phyloP scores from a whole-genome alignment of 2,797 vertebrate genomes.

The Rhynchotus rufescens region DNA sequence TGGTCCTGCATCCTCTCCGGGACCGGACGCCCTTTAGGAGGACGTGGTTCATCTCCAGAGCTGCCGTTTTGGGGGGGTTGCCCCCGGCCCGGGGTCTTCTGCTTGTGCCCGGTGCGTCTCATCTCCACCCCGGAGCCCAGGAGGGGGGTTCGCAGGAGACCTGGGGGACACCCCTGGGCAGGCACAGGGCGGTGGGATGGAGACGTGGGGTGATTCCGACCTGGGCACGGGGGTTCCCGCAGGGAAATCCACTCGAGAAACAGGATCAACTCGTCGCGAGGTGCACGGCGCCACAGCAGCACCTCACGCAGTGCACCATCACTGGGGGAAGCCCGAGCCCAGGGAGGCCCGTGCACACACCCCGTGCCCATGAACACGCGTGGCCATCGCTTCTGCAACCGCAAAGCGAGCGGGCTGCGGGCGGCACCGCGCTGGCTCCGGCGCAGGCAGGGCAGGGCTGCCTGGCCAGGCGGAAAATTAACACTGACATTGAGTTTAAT shows the following conservation, averaged over 20 bases:
- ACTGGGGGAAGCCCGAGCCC: not conserved
- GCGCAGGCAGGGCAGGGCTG: conserved; percentile 71
- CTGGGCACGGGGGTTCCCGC: not conserved
- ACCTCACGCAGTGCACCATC: not conserved
- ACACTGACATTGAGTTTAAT: conserved; percentile 80
- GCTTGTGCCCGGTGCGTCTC: not conserved
- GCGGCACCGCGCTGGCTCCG: conserved; percentile 6
- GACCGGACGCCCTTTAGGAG: no score
- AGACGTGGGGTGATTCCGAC: not conserved
- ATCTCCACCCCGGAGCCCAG: not conserved
- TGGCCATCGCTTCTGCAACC: not conserved
- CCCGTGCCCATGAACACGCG: not conserved
- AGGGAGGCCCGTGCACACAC: not conserved
- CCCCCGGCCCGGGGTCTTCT: not conserved
- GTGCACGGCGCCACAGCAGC: not conserved
- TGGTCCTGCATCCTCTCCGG: not conserved
- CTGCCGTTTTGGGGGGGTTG: not conserved
- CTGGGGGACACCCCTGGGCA: not conserved
- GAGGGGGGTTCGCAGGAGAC: no score
- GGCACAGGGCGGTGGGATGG: not conserved
- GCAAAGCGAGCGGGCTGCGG: no score
- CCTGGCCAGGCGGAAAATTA: conserved; percentile 77
- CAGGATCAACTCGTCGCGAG: not conserved
- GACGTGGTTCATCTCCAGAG: not conserved
- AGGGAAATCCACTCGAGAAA: not conserved